Conservation (phyloP, 30 jellyfish, hydroid and myxozoan genomes). For the Aurelia sp. region DNA sequence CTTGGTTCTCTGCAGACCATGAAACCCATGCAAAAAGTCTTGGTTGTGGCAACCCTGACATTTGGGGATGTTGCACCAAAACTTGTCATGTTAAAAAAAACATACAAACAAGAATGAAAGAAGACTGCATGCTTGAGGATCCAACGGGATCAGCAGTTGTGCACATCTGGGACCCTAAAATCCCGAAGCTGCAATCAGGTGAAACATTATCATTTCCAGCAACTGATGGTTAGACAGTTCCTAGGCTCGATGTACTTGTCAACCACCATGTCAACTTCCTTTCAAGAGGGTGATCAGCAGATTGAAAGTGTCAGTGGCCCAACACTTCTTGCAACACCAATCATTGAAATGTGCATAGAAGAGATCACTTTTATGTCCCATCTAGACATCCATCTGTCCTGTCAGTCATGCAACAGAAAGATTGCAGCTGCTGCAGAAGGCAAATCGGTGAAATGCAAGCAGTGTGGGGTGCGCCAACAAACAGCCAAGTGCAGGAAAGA, state of each 20-base stretch:
- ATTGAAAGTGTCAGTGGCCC: neutral
- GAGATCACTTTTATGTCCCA: neutral
- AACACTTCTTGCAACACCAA: constrained; percentile 6
- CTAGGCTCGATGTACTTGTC: neutral
- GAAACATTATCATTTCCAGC: constrained; percentile 1
- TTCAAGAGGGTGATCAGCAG: constrained; percentile 5
- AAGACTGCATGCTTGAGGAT: constrained; percentile 33
- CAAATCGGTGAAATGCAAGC: neutral
- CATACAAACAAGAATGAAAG: constrained; percentile 3
- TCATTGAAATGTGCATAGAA: neutral
- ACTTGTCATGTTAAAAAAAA: neutral
- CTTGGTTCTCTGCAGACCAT: neutral
- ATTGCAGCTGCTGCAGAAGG: constrained; percentile 1
- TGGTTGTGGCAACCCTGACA: constrained; percentile 4
- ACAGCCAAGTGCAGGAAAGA: constrained; percentile 1
- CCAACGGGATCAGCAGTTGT: no score
- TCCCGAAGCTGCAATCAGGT: neutral
- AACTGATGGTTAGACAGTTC: constrained; percentile 1
- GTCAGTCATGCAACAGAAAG: constrained; percentile 13
- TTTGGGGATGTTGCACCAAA: neutral
- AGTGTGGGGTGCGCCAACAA: constrained; percentile 10
- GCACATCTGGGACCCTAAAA: no score
- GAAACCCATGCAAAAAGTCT: constrained; percentile 17
- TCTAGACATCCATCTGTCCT: neutral
- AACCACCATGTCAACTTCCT: constrained; percentile 1